Evolutionary conservation across 2,888 invertebrate species (phyloP), one percentile per base, ranked within the genome.

Genomic region (Chloromyia formosa): DNA sequence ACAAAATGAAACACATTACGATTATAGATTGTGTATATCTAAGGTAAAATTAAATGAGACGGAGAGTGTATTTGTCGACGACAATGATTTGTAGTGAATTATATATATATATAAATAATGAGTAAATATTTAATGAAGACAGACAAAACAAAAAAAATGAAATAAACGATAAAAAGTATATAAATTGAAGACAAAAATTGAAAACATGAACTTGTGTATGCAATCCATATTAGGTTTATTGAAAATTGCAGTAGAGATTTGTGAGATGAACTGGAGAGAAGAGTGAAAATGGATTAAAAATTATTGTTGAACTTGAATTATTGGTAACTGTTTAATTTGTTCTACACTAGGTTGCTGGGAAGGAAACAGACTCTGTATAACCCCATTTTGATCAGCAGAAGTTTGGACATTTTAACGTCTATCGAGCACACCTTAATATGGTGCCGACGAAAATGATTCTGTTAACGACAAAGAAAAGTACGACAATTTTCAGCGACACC

Each of bases 41-140:
- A 49, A 49, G 12, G 49, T n/a, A 49, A 35, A 35, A 4, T 35
- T 35, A 35, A 64, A 7, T 14, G 49, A 53, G 49, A 49, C 16
- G 18, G 58, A 27, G 22, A 56, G 58, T 71, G 56, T 58, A 71
- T 56, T 58, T 71, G 56, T 69, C 40, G 58, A 40, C 27, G 27
- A 40, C 71, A 40, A 71, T n/a, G 62, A 23, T 56, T 56, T 71
- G 58, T 71, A 71, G 71, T 56, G 71, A 71, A 71, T 20, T 71
- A 71, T 71, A 71, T 71, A 54, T 23, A 68, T 54, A n/a, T n/a
- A n/a, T n/a, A n/a, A 23, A 69, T 66, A 66, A 49, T 66, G 66
- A 66, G 2, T 66, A 49, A 20, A 66, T 42, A 64, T 49, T 35
- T 49, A 66, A 20, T 66, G 18, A 66, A 20, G 66, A 66, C 27